phyloP scores from a whole-genome alignment of 2,113 vertebrate genomes.

The Tiliqua scincoides region DNA sequence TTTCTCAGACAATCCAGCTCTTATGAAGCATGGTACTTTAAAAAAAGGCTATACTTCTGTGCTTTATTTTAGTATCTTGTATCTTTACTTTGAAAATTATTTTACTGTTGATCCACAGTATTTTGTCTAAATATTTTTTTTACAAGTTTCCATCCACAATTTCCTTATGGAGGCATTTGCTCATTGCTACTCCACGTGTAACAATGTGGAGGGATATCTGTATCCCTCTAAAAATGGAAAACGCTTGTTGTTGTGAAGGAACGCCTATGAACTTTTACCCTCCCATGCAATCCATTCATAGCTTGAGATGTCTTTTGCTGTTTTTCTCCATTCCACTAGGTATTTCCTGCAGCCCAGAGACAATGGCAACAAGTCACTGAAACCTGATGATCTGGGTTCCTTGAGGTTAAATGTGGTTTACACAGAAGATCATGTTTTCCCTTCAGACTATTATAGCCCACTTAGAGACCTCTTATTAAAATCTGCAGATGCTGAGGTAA shows the following conservation, averaged over 20 bases:
- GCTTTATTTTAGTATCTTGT: constrained; percentile 45
- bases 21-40: constrained; percentile 91
- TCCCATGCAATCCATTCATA: neutral
- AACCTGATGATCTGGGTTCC: constrained; percentile 94
- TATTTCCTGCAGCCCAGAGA: constrained; percentile 97
- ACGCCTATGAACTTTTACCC: constrained; percentile 6
- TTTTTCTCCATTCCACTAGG: constrained; percentile 74
- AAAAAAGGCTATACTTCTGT: neutral
- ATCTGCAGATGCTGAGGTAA: constrained; percentile 90
- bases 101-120: constrained; percentile 27
- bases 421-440: constrained; percentile 97
- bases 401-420: constrained; percentile 96
- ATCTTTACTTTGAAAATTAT: constrained; percentile 32
- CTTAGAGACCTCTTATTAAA: constrained; percentile 90
- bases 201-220: too few relatives aligned
- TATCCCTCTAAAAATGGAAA: neutral
- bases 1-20: constrained; percentile 88
- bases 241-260: neutral
- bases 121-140: neutral
- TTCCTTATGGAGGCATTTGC: neutral
- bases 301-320: constrained; percentile 7
- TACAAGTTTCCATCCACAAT: neutral
- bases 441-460: constrained; percentile 89
- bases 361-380: constrained; percentile 89
- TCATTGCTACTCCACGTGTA: neutral